These are phyloP conservation scores for Pomatorhinus ruficollis DNA, from an alignment of 2,113 vertebrate genomes.

Conservation along the genomic window DNA sequence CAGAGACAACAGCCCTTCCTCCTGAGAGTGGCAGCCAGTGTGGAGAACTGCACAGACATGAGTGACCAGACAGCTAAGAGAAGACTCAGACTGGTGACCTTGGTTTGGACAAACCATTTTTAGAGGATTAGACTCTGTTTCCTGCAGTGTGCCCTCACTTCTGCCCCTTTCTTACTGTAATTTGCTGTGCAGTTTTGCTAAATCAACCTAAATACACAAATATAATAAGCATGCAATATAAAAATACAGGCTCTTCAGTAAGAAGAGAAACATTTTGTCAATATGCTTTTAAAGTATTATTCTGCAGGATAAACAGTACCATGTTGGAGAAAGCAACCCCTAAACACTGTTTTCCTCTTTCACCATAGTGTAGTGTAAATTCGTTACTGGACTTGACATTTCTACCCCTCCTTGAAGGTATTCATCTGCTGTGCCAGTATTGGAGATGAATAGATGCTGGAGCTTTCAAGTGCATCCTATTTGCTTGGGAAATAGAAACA, in stretches of 20 bases:
- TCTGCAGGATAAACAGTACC: conserved; percentile 38
- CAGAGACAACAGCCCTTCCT: not conserved
- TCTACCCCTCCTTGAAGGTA: conserved; percentile 24
- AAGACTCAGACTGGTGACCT: not conserved
- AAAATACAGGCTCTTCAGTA: conserved; percentile 15
- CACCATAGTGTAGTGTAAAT: conserved; percentile 30
- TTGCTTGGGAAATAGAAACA: conserved; percentile 38
- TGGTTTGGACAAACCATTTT: not conserved
- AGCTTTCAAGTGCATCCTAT: conserved; percentile 41
- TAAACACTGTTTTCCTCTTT: conserved; percentile 39
- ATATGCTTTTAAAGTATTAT: conserved; percentile 29
- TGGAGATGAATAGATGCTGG: conserved; percentile 45
- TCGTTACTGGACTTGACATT: not conserved
- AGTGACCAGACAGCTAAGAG: not conserved
- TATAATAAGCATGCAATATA: conserved; percentile 9
- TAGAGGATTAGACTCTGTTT: not conserved
- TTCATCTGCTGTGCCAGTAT: conserved; percentile 1
- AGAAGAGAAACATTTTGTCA: conserved; percentile 12
- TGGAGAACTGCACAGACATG: not conserved
- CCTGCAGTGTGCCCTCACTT: not conserved
- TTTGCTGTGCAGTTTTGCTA: not conserved
- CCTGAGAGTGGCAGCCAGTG: rapidly evolving
- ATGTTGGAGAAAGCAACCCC: conserved; percentile 21
- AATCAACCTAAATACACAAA: not conserved
- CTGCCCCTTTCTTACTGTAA: not conserved